Percentiles rank a stretch among this genome's conserved stretches.
Evolutionary conservation across 1,140 invertebrate species (phyloP).

Genomic region (Bombus polaris): DNA sequence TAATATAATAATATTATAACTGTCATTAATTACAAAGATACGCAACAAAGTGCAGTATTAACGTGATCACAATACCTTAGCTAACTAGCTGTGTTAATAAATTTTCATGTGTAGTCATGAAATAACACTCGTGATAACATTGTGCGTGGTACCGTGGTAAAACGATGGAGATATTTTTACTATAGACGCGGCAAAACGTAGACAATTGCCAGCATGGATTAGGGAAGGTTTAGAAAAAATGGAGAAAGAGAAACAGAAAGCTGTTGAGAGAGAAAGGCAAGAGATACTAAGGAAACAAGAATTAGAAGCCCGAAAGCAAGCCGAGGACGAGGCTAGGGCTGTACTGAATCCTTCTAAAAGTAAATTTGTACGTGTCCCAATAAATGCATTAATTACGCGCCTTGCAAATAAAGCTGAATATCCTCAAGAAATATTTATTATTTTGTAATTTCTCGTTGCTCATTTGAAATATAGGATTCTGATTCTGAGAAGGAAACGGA

Average conservation of each 20-base stretch:
- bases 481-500: conserved; percentile 84
- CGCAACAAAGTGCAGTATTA: background rate
- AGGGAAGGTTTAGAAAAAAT: conserved; percentile 98
- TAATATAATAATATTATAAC: background rate
- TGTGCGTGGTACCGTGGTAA: background rate
- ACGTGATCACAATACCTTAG: background rate
- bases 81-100: background rate
- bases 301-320: conserved; percentile 84
- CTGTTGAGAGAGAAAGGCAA: conserved; percentile 90
- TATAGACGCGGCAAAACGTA: conserved; percentile 93
- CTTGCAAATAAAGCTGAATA: background rate
- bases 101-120: background rate
- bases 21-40: background rate
- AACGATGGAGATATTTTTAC: conserved; percentile 12
- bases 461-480: conserved; percentile 79
- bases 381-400: background rate
- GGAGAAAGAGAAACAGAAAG: conserved; percentile 96
- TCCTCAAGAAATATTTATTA: background rate
- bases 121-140: background rate
- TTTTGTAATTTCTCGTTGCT: background rate
- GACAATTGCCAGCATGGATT: conserved; percentile 97
- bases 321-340: conserved; percentile 85
- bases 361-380: conserved; percentile 89
- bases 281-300: conserved; percentile 86
- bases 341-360: conserved; percentile 87